Evolutionary conservation across 2,113 vertebrate genomes (phyloP).

Genomic region (Melanostigma gelatinosum): DNA sequence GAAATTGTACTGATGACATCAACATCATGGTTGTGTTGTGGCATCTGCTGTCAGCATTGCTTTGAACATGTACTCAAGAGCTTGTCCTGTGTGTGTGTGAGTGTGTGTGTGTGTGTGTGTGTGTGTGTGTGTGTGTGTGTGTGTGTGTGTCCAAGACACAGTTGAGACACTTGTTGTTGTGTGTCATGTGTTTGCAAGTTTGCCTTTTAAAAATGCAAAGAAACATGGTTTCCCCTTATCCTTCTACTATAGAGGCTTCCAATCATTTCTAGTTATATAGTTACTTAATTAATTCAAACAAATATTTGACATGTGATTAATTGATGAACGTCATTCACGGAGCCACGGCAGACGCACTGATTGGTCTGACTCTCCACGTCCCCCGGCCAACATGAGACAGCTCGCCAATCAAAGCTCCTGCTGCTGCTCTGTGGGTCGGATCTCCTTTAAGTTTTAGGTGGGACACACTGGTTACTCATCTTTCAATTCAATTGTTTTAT

Average conservation of each 20-base stretch:
- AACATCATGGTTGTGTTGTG: slow-evolving; percentile 2
- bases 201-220: background rate
- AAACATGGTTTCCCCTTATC: background rate
- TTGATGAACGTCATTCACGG: slow-evolving; percentile 10
- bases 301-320: background rate
- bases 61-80: background rate
- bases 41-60: background rate
- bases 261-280: slow-evolving; percentile 3
- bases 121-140: too few relatives aligned
- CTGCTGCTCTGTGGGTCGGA: background rate
- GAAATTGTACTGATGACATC: background rate
- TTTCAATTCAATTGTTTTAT: background rate
- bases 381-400: background rate
- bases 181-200: slow-evolving; percentile 3
- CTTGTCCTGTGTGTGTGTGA: background rate
- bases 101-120: too few relatives aligned
- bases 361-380: background rate
- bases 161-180: background rate
- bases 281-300: background rate
- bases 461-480: background rate
- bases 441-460: background rate
- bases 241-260: background rate
- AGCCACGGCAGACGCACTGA: slow-evolving; percentile 6
- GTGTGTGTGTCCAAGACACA: background rate
- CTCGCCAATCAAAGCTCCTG: slow-evolving; percentile 20